These are phyloP conservation scores for Acanthiza pusilla DNA, from an alignment of 2,797 vertebrate species.

Conservation along the genomic window DNA sequence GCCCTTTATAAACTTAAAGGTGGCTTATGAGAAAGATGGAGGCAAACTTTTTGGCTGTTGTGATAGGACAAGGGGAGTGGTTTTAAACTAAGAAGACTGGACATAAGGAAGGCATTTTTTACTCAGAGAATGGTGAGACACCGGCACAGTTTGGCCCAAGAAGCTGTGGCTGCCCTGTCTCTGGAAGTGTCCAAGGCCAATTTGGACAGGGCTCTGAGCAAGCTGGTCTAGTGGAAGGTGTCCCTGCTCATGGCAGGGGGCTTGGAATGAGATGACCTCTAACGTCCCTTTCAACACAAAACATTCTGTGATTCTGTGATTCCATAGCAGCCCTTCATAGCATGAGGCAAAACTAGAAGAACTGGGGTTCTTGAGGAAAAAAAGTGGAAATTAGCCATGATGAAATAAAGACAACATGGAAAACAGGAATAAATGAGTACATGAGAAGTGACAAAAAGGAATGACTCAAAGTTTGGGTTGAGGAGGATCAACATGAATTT, in stretches of 20 bases:
- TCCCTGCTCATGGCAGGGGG: fast-evolving
- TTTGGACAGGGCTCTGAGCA: fast-evolving
- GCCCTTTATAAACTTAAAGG: neutral
- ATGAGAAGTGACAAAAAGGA: neutral
- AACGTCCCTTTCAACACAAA: neutral
- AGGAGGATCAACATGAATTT: neutral
- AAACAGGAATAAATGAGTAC: neutral
- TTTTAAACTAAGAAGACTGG: neutral
- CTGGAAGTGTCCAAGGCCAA: neutral
- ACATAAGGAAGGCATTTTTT: neutral
- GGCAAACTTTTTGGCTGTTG: neutral
- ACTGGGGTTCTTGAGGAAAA: neutral
- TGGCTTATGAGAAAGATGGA: neutral
- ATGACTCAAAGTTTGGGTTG: neutral
- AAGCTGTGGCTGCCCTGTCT: neutral
- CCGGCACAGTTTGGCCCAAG: neutral
- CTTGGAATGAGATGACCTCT: fast-evolving
- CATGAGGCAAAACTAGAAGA: neutral
- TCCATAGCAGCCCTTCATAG: neutral
- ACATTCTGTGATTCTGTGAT: neutral
- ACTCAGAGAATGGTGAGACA: neutral
- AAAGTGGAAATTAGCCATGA: neutral
- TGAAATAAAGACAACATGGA: neutral
- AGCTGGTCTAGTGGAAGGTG: neutral
- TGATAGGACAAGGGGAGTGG: too few species aligned